phyloP scores from a whole-genome alignment of 2,113 vertebrate genomes.

The Oncorhynchus mykiss region DNA sequence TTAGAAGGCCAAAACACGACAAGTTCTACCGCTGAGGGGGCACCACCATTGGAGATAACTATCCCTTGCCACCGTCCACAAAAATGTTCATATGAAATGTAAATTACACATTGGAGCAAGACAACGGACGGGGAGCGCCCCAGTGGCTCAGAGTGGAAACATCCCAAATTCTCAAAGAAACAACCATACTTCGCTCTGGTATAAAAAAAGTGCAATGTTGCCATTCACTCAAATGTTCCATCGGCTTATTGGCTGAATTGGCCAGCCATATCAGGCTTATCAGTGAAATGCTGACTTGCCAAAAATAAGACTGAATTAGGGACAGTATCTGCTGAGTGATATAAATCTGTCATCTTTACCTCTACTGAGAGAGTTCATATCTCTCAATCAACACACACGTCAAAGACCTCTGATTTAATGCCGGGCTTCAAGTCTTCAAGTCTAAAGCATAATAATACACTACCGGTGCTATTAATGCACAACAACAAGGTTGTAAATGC shows the following conservation, averaged over 20 bases:
- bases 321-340: conserved; percentile 40
- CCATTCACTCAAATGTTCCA: background rate
- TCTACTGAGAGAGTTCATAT: conserved; percentile 19
- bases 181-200: background rate
- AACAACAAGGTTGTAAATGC: conserved; percentile 22
- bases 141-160: background rate
- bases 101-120: conserved; percentile 49
- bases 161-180: background rate
- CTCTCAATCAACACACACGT: conserved; percentile 31
- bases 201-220: background rate
- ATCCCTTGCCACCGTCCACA: conserved; percentile 53
- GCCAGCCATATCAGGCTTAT: background rate
- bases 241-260: background rate
- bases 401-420: background rate
- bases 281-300: conserved; percentile 20
- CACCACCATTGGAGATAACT: conserved; percentile 65
- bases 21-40: conserved; percentile 40
- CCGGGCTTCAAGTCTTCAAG: conserved; percentile 16
- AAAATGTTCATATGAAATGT: conserved; percentile 47
- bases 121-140: conserved; percentile 24
- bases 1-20: conserved; percentile 15
- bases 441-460: conserved; percentile 31
- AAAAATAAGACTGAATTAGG: background rate
- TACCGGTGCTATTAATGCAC: background rate
- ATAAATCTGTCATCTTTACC: conserved; percentile 49